Percentiles rank a stretch among this genome's conserved stretches.
Evolutionary conservation across 2,888 invertebrate species (phyloP).

Genomic region (Caenorhabditis macrosperma): DNA sequence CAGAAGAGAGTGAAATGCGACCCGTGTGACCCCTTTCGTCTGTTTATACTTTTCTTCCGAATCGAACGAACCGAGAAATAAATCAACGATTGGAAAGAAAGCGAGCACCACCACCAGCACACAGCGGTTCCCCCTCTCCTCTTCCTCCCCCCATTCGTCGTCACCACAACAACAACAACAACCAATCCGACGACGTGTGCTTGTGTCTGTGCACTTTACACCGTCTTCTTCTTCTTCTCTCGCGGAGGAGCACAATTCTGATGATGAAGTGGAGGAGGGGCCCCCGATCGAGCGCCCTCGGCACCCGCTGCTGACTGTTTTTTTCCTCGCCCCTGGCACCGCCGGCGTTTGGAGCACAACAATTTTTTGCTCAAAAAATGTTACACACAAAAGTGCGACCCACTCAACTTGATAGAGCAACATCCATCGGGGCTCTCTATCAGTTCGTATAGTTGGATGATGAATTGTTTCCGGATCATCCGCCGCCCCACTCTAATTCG

Average conservation of each 20-base stretch:
- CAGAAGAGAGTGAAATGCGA: slow-evolving; percentile 31
- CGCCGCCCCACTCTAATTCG: too few relatives aligned
- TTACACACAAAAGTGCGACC: slow-evolving; percentile 23
- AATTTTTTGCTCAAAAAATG: slow-evolving; percentile 1
- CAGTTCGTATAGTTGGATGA: not conserved
- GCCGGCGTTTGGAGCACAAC: not conserved
- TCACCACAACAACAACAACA: slow-evolving; percentile 40
- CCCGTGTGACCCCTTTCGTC: slow-evolving; percentile 18
- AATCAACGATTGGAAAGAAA: slow-evolving; percentile 7
- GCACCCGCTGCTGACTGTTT: not conserved
- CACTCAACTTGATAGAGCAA: slow-evolving; percentile 8
- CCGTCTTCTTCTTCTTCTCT: not conserved
- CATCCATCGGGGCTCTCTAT: not conserved
- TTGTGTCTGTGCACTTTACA: slow-evolving; percentile 42
- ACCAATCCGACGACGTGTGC: slow-evolving; percentile 6
- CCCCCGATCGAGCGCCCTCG: not conserved
- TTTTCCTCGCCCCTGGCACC: not conserved
- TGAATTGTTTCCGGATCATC: not conserved
- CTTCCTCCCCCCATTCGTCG: too few relatives aligned
- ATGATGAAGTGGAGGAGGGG: slow-evolving; percentile 17
- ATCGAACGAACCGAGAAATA: not conserved
- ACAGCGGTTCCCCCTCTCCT: too few relatives aligned
- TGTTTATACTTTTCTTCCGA: slow-evolving; percentile 43
- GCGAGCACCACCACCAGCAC: too few relatives aligned
- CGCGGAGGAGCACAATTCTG: slow-evolving; percentile 1